Base-by-base conservation (phyloP, 2,888 invertebrate species). In the Amphimallon solstitiale region DNA sequence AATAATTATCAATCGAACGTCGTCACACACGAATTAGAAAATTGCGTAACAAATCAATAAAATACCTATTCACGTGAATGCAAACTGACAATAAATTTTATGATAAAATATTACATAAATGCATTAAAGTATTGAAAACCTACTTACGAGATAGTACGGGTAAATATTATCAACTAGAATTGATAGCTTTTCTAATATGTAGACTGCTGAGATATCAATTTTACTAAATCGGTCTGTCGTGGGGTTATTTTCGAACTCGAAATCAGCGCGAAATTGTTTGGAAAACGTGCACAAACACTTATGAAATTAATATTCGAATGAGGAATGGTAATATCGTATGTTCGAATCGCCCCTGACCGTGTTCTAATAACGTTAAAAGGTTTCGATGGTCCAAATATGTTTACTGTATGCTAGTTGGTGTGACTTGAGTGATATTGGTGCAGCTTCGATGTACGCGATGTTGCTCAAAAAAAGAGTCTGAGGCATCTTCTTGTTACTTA, bases 351-450 rank as follows among this genome's bases (percentile, higher is more conserved):
- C 49, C 34, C 49, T 34, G 29, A 34, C 34, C 49, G 49, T 34
- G 34, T 51, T 51, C 49, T 34, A 51, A 51, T 51, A 51, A 51
- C 15, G 34, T n/a, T 51, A 51, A 51, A 51, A 51, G 49, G 49
- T 51, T 34, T 51, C 14, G 49, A 51, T 12, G 29, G 34, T 51
- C 15, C 29, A 51, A 34, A 51, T 51, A 51, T 51, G 49, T 29
- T 34, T 51, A 51, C 49, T 29, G 34, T 51, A 51, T 23, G 34
- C 34, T 51, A 51, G 34, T 51, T 14, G 17, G 34, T 15, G 34
- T 51, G 49, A 51, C 29, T 51, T 34, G 34, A 34, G 15, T 51
- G 15, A 51, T 35, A 51, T 34, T 29, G 49, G 14, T 15, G 15
- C 34, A 34, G 49, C 34, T 7, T 34, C 2, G n/a, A n/a, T n/a